Base-by-base conservation (phyloP, 2,888 invertebrate genomes). In the Thera britannica region DNA sequence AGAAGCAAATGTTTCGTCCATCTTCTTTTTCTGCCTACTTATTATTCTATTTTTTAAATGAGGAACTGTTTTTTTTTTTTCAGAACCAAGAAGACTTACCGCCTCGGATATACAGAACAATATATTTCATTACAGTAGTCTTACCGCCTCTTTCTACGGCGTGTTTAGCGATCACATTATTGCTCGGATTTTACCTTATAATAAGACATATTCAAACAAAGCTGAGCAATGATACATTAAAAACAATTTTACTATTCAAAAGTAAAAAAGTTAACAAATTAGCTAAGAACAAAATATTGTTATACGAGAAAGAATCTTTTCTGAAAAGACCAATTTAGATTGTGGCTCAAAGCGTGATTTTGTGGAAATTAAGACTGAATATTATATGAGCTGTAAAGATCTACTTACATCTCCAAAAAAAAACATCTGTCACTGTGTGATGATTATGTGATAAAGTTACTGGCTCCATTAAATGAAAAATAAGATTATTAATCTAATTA, bases 81-180 rank as follows among this genome's bases (percentile, higher is more conserved):
- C 93, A 96, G 96, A 92, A 94, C 77, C 95, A 95, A 89, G 93
- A 94, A 75, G 94, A 93, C 2, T 81, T 96, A 0, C 95, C 95
- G 0, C 78, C 88, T 44, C 87, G 90, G 66, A 94, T 95, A 51
- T 82, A 82, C 65, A 77, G 79, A 41, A 84, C 94, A 3, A 85
- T 95, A 52, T 93, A 92, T 76, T 93, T 95, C 73, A 90, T 90
- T 60, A 89, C 93, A 0, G 92, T 93, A 0, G 73, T 95, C 2
- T 69, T 95, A 55, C 95, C 95, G 9, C 90, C 90, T 0, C 65
- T 93, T 0, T 94, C 95, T 12, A 83, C 82, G 41, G 52, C 86
- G 1, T 65, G 88, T 38, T 78, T 89, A 34, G 78, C 77, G 3
- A 9, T 77, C 4, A 80, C 81, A 56, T 51, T 89, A 7, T 55